Conservation (phyloP, 2,888 invertebrate species). For the Drosophila nigritarsus region DNA sequence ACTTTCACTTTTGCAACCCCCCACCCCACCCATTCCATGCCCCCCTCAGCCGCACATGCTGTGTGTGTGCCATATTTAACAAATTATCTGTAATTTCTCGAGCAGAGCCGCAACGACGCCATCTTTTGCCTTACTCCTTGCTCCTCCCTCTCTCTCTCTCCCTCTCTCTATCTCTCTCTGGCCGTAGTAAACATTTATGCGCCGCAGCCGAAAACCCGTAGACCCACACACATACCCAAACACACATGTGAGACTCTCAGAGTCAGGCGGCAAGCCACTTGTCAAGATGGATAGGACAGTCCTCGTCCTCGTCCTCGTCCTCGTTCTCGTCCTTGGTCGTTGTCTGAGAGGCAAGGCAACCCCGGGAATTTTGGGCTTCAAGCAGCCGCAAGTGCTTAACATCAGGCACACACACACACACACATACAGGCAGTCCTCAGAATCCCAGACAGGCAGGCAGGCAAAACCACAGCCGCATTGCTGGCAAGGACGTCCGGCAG, state of each 20-base stretch:
- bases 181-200: conserved; percentile 43
- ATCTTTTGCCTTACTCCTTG: conserved; percentile 46
- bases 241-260: conserved; percentile 11
- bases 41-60: conserved; percentile 35
- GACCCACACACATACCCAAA: conserved; percentile 10
- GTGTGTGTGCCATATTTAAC: conserved; percentile 72
- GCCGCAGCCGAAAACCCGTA: conserved; percentile 36
- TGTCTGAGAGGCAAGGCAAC: conserved; percentile 58
- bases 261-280: conserved; percentile 69
- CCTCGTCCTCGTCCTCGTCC: conserved; percentile 16
- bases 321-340: conserved; percentile 25
- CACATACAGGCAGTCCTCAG: conserved; percentile 35
- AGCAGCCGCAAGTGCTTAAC: conserved; percentile 82
- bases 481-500: conserved; percentile 70
- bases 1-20: conserved; percentile 70
- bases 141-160: background rate
- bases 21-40: background rate
- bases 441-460: conserved; percentile 61
- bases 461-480: conserved; percentile 76
- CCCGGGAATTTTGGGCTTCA: conserved; percentile 75
- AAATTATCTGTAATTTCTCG: conserved; percentile 83
- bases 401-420: conserved; percentile 59
- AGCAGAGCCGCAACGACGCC: conserved; percentile 62
- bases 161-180: conserved; percentile 24
- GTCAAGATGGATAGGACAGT: conserved; percentile 75